Percentiles rank a stretch among this genome's conserved stretches.
Conservation (phyloP, 1,140 invertebrate genomes). For the Ceratosolen fusciceps region DNA sequence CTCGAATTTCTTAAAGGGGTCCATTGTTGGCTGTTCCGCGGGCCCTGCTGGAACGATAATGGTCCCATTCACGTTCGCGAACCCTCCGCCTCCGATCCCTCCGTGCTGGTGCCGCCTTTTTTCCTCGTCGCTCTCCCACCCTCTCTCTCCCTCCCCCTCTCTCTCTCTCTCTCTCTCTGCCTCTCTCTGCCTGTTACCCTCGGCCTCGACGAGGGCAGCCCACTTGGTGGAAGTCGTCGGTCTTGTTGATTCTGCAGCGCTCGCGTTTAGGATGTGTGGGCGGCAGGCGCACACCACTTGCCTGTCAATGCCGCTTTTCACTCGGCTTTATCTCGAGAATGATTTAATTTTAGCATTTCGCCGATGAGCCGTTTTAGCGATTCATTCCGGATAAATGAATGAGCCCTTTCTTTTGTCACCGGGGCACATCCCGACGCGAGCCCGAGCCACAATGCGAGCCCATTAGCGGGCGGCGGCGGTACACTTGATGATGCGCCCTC, state of each 20-base stretch:
- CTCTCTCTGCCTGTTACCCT: background rate
- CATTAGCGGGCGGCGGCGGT: background rate
- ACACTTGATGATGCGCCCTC: background rate
- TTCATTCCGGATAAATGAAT: slow-evolving; percentile 3
- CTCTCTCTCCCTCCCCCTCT: slow-evolving; percentile 36
- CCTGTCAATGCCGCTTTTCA: slow-evolving; percentile 56
- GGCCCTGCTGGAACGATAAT: slow-evolving; percentile 54
- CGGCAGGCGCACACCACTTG: slow-evolving; percentile 52
- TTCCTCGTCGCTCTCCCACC: slow-evolving; percentile 24
- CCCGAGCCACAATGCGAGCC: background rate
- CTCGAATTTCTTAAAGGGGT: slow-evolving; percentile 59
- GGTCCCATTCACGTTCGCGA: slow-evolving; percentile 58
- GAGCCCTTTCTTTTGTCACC: background rate
- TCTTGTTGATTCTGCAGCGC: slow-evolving; percentile 48
- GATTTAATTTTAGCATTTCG: slow-evolving; percentile 42
- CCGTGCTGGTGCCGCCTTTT: slow-evolving; percentile 48
- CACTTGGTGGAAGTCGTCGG: slow-evolving; percentile 1
- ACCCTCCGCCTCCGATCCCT: slow-evolving; percentile 34
- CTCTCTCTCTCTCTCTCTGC: slow-evolving; percentile 11
- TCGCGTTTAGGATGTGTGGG: slow-evolving; percentile 33
- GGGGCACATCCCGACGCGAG: background rate
- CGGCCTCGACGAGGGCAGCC: background rate
- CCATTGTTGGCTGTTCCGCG: slow-evolving; percentile 54
- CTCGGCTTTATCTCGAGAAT: slow-evolving; percentile 50
- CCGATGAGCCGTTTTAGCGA: background rate